Evolutionary conservation across 2,888 invertebrate species (phyloP), one percentile per base, ranked within the genome.

Genomic region (Drosophila bunnanda): DNA sequence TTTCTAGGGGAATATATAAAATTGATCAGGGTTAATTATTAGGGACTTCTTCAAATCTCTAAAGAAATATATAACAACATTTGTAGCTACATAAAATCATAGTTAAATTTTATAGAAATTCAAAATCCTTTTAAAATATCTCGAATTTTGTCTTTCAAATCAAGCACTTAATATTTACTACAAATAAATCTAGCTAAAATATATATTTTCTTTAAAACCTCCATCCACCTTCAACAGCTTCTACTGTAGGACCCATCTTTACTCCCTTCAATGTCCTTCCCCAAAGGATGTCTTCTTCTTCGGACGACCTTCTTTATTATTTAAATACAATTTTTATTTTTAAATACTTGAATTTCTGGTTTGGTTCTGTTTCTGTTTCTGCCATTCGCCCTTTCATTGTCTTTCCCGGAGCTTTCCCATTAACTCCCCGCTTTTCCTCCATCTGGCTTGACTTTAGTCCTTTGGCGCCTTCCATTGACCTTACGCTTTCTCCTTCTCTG

Each of bases 401-500:
- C 32, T 58, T 30, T 44, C 10, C 41, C 36, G 12, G 15, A 10
- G 30, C 46, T 2, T 28, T 28, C 25, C 48, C 48, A 34, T 44
- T 57, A 22, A 28, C 22, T 25, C 38, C 25, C 30, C 38, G 2
- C 17, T 15, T 30, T 22, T 32, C 20, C 44, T 48, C 62, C 62
- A 44, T 60, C 41, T 50, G 53, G 39, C 36, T 34, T 61, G 67
- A 56, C 68, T 67, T 66, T 56, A 67, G 56, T 75, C 72, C 72
- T 75, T 75, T 75, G 72, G 75, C 72, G 75, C 72, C 72, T 72
- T 72, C 57, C 72, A 72, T 58, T 72, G 75, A 72, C 72, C 72
- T 72, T 72, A 75, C 68, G 56, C 71, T 53, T 52, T 52, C 36
- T 34, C 64, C 28, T 28, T 17, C 28, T 44, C n/a, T 28, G n/a